Conservation (phyloP, 1,140 invertebrate species). For the Matsumurasca onukii region DNA sequence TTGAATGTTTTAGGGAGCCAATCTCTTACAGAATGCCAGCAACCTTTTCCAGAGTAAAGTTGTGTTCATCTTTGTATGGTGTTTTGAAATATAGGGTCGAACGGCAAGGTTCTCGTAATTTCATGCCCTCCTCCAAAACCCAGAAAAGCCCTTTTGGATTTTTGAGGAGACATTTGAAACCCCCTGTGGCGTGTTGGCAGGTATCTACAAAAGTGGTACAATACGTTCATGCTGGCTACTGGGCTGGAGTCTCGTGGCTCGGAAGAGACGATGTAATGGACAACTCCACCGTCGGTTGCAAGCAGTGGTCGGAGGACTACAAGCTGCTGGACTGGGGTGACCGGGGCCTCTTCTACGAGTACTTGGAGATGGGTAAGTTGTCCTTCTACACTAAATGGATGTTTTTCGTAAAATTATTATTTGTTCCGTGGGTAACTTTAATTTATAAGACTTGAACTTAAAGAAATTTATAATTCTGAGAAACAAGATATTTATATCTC, state of each 20-base stretch:
- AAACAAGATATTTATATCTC: too few species aligned
- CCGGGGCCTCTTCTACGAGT: slow-evolving; percentile 92
- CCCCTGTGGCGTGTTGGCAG: slow-evolving; percentile 35
- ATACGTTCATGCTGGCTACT: slow-evolving; percentile 62
- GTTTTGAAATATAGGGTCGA: too few species aligned
- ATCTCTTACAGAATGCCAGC: too few species aligned
- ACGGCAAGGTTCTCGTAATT: too few species aligned
- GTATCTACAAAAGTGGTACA: slow-evolving; percentile 70
- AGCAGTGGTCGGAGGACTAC: slow-evolving; percentile 90
- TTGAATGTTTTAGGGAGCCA: too few species aligned
- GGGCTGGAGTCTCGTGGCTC: slow-evolving; percentile 46
- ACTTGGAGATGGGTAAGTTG: slow-evolving; percentile 90
- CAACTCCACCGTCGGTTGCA: slow-evolving; percentile 43
- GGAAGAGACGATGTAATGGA: slow-evolving; percentile 43
- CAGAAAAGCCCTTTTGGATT: neutral
- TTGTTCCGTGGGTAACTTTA: too few species aligned
- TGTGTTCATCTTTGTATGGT: neutral
- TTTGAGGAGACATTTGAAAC: neutral
- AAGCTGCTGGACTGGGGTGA: slow-evolving; percentile 86
- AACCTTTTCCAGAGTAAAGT: neutral
- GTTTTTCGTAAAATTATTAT: too few species aligned
- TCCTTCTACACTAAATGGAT: too few species aligned
- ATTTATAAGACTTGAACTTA: too few species aligned
- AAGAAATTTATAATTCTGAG: too few species aligned
- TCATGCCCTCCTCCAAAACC: too few species aligned